Base-by-base conservation (phyloP, 2,888 invertebrate genomes). In the Xestia sexstrigata region DNA sequence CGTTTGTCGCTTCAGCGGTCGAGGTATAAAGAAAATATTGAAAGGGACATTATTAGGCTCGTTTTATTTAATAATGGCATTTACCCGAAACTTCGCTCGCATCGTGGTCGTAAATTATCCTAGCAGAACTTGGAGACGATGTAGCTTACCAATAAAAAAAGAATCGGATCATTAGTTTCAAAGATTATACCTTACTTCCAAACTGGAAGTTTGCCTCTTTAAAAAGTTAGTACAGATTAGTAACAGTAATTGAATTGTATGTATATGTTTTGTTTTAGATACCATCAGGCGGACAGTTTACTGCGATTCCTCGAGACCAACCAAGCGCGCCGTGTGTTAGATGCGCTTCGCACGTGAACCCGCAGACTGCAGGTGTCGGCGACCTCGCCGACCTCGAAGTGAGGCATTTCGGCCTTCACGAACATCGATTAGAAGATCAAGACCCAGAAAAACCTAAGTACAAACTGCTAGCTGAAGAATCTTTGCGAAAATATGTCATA, bases 201-300 rank as follows among this genome's bases (percentile, higher is more conserved):
- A 58, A 58, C 15, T 58, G 5, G n/a, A n/a, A n/a, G 13, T 23
- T 52, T 55, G 11, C 13, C 55, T 55, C 13, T 1, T n/a, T 5
- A 13, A n/a, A 55, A n/a, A 13, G 11, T 20, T n/a, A n/a, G n/a
- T 11, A 13, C 3, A 11, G n/a, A 55, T n/a, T n/a, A 55, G n/a
- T 55, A 13, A 13, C 55, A 55, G 11, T 55, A 52, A 55, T 55
- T 55, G n/a, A 55, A n/a, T 55, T n/a, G n/a, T n/a, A 13, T 60
- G 8, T 60, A 30, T 13, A 20, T 30, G 0, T 20, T 49, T 79
- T 90, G 62, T 91, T 90, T 60, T 87, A 97, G 95, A 93, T 93
- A 39, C 94, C 95, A 58, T 96, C 97, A 52, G 97, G 97, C 2
- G 97, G 97, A 88, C 97, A 97, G 88, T 97, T 97, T 85, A 93